These are phyloP conservation scores for Nettapus auritus DNA, from an alignment of 2,113 vertebrate species.

Conservation along the genomic window DNA sequence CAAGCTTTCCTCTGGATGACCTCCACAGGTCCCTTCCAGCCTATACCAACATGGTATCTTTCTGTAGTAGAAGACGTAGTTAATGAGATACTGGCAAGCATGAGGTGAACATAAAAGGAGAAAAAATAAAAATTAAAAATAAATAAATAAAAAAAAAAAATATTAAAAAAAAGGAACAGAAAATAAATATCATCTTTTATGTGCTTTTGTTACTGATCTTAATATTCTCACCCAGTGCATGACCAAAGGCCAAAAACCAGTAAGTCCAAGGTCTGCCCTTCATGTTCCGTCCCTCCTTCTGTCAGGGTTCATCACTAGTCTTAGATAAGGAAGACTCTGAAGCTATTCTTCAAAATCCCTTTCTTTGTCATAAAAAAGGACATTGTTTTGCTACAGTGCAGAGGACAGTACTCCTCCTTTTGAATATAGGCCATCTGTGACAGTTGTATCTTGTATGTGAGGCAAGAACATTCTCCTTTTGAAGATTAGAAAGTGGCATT, in stretches of 20 bases:
- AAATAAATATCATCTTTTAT: neutral
- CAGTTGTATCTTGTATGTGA: neutral
- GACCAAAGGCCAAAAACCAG: neutral
- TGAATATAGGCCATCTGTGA: neutral
- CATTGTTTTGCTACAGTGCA: neutral
- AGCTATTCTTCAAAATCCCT: neutral
- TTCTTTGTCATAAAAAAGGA: neutral
- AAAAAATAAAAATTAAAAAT: neutral
- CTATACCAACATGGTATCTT: neutral
- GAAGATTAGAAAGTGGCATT: neutral
- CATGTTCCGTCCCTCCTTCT: neutral
- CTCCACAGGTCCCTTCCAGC: neutral
- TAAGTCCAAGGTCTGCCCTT: neutral
- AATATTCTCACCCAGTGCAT: neutral
- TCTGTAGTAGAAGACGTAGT: neutral
- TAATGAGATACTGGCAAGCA: neutral
- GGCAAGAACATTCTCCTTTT: neutral
- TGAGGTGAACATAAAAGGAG: neutral
- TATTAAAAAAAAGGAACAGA: neutral
- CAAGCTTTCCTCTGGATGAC: neutral
- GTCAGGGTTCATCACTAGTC: neutral
- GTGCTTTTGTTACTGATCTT: neutral
- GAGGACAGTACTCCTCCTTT: neutral
- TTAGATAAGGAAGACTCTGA: neutral
- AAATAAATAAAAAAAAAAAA: rapidly evolving